phyloP scores from a whole-genome alignment of 2,797 vertebrate genomes.

The Gobionotothen gibberifrons region DNA sequence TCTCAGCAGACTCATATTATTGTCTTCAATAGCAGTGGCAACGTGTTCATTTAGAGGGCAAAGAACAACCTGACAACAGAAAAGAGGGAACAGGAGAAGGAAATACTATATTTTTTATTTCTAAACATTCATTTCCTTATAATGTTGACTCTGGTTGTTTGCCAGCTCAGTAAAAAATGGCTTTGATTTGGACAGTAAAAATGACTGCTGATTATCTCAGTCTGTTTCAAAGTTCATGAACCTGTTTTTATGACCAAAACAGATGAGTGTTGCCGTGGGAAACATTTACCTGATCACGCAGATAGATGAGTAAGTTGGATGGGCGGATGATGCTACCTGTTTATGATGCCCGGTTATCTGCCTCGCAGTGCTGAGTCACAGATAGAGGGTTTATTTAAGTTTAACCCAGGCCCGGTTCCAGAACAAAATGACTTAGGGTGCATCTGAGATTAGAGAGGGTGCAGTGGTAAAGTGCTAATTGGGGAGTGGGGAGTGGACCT shows the following conservation, averaged over 20 bases:
- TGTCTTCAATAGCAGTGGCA: background rate
- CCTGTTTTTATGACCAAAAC: background rate
- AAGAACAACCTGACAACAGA: background rate
- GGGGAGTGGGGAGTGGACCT: no score
- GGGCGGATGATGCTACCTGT: background rate
- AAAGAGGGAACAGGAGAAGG: background rate
- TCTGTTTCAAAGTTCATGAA: background rate
- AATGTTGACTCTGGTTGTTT: background rate
- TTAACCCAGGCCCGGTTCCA: no score
- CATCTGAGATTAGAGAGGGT: no score
- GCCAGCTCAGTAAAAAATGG: background rate
- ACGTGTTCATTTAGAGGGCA: background rate
- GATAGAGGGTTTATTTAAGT: background rate
- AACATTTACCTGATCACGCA: background rate
- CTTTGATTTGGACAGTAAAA: background rate
- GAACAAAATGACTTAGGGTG: no score
- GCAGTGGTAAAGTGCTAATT: no score
- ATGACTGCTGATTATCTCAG: background rate
- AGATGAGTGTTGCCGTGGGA: slow-evolving; percentile 37
- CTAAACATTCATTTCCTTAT: background rate
- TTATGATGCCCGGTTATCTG: slow-evolving; percentile 13
- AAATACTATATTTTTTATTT: background rate
- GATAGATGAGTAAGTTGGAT: background rate
- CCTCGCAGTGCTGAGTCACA: background rate
- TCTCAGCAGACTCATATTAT: background rate